A percentile compares a stretch with the other conserved stretches of the same genome.
Evolutionary conservation across 2,888 invertebrate species (phyloP).

Genomic region (Meta bourneti): DNA sequence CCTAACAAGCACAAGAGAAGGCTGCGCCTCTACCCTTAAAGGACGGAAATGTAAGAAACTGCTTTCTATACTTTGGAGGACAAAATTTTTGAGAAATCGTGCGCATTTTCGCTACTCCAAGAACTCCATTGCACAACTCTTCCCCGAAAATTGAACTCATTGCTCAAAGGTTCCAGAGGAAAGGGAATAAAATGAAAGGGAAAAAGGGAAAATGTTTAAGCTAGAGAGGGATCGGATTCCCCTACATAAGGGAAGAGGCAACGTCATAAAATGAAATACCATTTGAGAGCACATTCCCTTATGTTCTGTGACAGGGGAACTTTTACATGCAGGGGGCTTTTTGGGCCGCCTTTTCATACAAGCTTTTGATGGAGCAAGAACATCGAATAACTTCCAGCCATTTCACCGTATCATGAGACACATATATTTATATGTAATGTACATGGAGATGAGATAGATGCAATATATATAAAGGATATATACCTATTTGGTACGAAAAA

Average conservation of each 20-base stretch:
- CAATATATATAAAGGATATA: background rate
- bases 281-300: slow-evolving; percentile 63
- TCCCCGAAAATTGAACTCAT: slow-evolving; percentile 56
- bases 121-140: background rate
- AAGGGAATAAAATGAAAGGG: slow-evolving; percentile 7
- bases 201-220: slow-evolving; percentile 34
- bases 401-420: slow-evolving; percentile 16
- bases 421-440: slow-evolving; percentile 4
- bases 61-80: background rate
- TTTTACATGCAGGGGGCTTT: slow-evolving; percentile 1
- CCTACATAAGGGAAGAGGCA: background rate
- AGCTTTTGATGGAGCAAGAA: slow-evolving; percentile 57
- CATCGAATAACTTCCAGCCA: slow-evolving; percentile 41
- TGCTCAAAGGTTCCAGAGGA: slow-evolving; percentile 54
- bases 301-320: slow-evolving; percentile 51
- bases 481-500: background rate
- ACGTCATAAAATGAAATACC: slow-evolving; percentile 63
- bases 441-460: background rate
- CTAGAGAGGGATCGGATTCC: slow-evolving; percentile 50
- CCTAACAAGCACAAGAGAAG: background rate
- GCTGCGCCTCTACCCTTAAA: background rate
- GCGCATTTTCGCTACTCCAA: background rate
- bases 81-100: background rate
- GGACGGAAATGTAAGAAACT: background rate
- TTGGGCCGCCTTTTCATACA: background rate